phyloP scores from a whole-genome alignment of 2,797 vertebrate species.

The Pantherophis alleghaniensis region DNA sequence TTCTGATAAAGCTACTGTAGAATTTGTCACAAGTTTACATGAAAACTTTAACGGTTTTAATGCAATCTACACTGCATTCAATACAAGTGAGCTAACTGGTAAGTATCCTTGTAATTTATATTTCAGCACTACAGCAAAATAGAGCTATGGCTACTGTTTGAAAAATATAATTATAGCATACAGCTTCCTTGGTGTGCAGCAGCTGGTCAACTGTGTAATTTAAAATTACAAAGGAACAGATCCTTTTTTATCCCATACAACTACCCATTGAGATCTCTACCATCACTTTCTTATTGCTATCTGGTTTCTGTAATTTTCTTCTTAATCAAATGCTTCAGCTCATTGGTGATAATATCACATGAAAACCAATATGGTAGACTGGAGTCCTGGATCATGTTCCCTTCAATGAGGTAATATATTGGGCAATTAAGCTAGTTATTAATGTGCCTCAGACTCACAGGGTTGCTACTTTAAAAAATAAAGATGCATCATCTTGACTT shows the following conservation, averaged over 20 bases:
- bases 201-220: not conserved
- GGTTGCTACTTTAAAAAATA: not conserved
- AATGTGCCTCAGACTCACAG: not conserved
- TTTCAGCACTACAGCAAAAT: not conserved
- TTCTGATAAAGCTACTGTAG: slow-evolving; percentile 78
- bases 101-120: slow-evolving; percentile 52
- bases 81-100: slow-evolving; percentile 75
- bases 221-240: not conserved
- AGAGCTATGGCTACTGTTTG: not conserved
- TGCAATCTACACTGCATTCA: slow-evolving; percentile 74
- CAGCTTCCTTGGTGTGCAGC: not conserved
- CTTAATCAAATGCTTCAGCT: not conserved
- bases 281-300: not conserved
- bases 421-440: not conserved
- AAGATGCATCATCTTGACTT: not conserved
- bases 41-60: slow-evolving; percentile 78
- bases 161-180: not conserved
- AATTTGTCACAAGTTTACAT: slow-evolving; percentile 74
- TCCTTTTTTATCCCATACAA: not conserved
- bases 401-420: not conserved
- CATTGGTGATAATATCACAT: not conserved
- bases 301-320: not conserved
- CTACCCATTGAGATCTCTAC: not conserved
- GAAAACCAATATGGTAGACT: not conserved
- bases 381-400: not conserved